Conservation (phyloP, 1,140 invertebrate genomes). For the Maconellicoccus hirsutus region DNA sequence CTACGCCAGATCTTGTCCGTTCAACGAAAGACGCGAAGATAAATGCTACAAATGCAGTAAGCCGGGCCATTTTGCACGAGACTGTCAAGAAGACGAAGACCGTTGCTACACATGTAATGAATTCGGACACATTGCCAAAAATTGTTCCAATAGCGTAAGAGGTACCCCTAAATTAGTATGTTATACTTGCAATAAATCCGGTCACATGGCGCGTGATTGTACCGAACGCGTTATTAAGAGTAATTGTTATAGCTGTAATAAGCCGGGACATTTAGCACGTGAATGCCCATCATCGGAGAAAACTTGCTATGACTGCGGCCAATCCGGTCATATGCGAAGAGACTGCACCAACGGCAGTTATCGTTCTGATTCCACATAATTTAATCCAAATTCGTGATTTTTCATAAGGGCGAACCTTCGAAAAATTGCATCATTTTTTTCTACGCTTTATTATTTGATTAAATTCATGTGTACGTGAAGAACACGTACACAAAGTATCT, state of each 20-base stretch:
- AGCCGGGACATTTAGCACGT: slow-evolving; percentile 26
- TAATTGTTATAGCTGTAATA: slow-evolving; percentile 33
- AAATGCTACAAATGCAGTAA: slow-evolving; percentile 94
- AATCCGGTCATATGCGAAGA: slow-evolving; percentile 25
- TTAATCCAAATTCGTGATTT: neutral
- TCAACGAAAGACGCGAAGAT: slow-evolving; percentile 44
- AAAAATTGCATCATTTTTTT: neutral
- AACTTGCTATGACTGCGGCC: slow-evolving; percentile 28
- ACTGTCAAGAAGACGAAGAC: slow-evolving; percentile 72
- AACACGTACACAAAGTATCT: neutral
- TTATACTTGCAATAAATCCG: slow-evolving; percentile 71
- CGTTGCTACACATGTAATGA: slow-evolving; percentile 73
- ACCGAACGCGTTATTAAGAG: slow-evolving; percentile 43
- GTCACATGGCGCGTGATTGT: slow-evolving; percentile 85
- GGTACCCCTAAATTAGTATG: slow-evolving; percentile 47
- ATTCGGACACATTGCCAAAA: slow-evolving; percentile 78
- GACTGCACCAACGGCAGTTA: slow-evolving; percentile 22
- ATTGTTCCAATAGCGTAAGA: slow-evolving; percentile 57
- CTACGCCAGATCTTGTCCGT: slow-evolving; percentile 68
- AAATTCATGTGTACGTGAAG: neutral
- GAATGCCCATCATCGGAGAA: slow-evolving; percentile 25
- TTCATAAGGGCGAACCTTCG: neutral
- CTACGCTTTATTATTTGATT: neutral
- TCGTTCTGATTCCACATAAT: neutral
- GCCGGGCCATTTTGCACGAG: slow-evolving; percentile 80